Conservation (phyloP, 2,113 vertebrate species). For the Rhabdornis inornatus region DNA sequence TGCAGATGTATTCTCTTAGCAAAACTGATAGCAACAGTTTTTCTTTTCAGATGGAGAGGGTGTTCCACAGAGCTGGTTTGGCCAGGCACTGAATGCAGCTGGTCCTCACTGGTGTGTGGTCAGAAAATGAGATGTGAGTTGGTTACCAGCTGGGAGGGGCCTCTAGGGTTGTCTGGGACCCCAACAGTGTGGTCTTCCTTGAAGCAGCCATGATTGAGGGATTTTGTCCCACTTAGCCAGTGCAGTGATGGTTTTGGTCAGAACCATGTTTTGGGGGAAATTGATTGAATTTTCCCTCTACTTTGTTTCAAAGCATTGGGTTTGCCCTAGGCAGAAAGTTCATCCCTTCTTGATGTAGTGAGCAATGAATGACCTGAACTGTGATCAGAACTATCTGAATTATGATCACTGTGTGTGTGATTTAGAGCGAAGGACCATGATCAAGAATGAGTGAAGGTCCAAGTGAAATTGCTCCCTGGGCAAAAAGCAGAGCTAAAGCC, state of each 20-base stretch:
- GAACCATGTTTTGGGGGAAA: neutral
- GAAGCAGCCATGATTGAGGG: fast-evolving
- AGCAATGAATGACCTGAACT: neutral
- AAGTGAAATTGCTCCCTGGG: neutral
- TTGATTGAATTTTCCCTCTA: neutral
- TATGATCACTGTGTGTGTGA: neutral
- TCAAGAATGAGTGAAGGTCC: neutral
- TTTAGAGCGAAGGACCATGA: neutral
- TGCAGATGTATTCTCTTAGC: neutral
- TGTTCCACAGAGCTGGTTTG: neutral
- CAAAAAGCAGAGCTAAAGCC: neutral
- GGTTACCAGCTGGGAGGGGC: neutral
- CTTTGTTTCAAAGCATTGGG: neutral
- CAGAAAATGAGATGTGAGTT: neutral
- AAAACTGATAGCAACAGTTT: neutral
- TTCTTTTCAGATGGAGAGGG: neutral
- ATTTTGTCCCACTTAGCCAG: neutral
- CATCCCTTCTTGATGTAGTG: neutral
- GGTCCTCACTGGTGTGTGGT: neutral
- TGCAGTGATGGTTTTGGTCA: neutral
- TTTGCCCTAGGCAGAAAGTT: neutral
- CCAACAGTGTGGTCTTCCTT: neutral
- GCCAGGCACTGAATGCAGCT: fast-evolving
- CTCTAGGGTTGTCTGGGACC: neutral
- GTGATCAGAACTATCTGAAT: neutral